These are phyloP conservation scores for Homalodisca vitripennis DNA, from an alignment of 1,140 invertebrate genomes.

Conservation along the genomic window DNA sequence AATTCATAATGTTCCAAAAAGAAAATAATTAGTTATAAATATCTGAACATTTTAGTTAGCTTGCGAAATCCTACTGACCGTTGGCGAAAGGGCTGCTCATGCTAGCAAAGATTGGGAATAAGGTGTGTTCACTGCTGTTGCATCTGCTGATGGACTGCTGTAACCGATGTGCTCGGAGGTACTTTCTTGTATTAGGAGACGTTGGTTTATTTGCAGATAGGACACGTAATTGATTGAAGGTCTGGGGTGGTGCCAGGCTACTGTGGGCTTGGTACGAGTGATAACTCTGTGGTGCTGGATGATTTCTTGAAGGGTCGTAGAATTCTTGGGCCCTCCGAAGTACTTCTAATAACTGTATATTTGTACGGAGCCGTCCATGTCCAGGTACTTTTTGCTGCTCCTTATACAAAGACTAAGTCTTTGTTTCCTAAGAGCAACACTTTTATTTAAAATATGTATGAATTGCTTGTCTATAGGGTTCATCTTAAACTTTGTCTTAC, in stretches of 20 bases:
- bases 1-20: background rate
- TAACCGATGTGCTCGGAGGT: background rate
- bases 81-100: background rate
- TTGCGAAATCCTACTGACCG: background rate
- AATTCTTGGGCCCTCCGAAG: conserved; percentile 22
- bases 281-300: background rate
- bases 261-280: background rate
- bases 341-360: conserved; percentile 40
- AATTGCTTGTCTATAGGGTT: conserved; percentile 17
- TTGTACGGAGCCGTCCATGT: conserved; percentile 40
- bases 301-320: background rate
- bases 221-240: background rate
- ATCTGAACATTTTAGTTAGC: background rate
- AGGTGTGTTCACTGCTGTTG: background rate
- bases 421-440: conserved; percentile 16
- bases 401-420: conserved; percentile 41
- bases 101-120: too few relatives aligned
- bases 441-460: conserved; percentile 20
- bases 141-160: background rate
- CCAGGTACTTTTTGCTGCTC: conserved; percentile 41
- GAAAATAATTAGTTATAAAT: background rate
- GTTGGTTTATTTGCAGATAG: background rate
- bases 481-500: conserved; percentile 4
- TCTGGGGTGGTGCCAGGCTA: too few relatives aligned
- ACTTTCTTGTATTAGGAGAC: too few relatives aligned